Evolutionary conservation across 2,888 invertebrate species (phyloP), one percentile per base, ranked within the genome.

Genomic region (Polydesmus complanatus): DNA sequence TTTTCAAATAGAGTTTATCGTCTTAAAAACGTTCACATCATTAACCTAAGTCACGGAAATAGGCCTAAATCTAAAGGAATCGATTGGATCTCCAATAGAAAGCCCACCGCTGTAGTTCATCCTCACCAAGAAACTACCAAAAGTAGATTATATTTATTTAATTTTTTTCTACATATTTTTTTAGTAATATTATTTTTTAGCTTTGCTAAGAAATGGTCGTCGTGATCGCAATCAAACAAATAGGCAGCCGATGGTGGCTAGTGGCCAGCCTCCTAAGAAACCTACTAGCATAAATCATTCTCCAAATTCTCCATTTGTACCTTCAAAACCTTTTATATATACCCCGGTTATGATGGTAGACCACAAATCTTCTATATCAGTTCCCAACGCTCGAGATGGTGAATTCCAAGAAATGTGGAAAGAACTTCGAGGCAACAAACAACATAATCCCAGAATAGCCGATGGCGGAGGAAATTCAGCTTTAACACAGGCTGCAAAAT

Each of bases 1-100:
- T 69, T 70, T 1, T 58, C 66, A 18, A 66, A 65, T 8, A 67
- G 79, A 54, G 78, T 79, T 0, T 83, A 82, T 69, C 73, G 79
- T 54, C 70, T 83, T 62, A 73, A 77, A 0, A 64, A 73, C 3
- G 73, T 75, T 5, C 77, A 81, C 22, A 74, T 85, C 62, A 78
- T 85, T 60, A 83, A 84, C 70, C 71, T 83, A 18, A 78, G 79
- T 1, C 75, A 81, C 67, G 83, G 83, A 0, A 69, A 74, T 80
- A 37, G 50, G 23, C 1, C 11, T 21, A 23, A 19, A 60, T 11
- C 50, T 51, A n/a, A 22, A 51, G 26, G 23, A 48, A 27, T 63
- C 70, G 68, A 37, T 8, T 14, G 14, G 37, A 37, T 8, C 14
- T 8, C 5, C 14, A 14, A 14, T 8, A 37, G 8, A 5, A 60